Evolutionary conservation across 2,113 vertebrate species (phyloP).

Genomic region (Speoplatyrhinus poulsoni): DNA sequence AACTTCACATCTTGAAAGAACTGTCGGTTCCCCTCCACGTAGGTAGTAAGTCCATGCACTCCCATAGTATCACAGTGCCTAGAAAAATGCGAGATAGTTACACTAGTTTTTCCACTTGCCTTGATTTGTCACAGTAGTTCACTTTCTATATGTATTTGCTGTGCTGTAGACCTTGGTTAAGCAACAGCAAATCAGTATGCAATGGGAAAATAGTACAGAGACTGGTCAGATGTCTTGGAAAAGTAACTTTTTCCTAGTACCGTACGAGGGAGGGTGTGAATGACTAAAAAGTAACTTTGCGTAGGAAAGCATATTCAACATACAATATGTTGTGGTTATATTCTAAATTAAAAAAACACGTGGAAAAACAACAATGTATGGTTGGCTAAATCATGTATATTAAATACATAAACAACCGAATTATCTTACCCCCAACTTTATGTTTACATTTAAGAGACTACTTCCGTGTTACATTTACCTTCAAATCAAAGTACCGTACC

Average conservation of each 20-base stretch:
- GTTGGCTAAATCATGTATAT: no score
- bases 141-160: not conserved
- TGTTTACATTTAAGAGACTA: not conserved
- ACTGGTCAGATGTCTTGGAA: not conserved
- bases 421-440: not conserved
- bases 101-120: no score
- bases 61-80: slow-evolving; percentile 79
- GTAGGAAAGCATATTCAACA: not conserved
- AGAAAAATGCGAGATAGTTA: not conserved
- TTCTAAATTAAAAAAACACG: no score
- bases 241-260: not conserved
- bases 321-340: not conserved
- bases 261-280: not conserved
- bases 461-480: slow-evolving; percentile 25
- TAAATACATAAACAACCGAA: not conserved
- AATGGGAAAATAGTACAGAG: not conserved
- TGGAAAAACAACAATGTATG: no score
- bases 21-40: slow-evolving; percentile 79
- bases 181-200: not conserved
- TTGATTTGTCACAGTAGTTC: no score
- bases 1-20: slow-evolving; percentile 83
- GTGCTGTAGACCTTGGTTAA: not conserved
- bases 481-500: slow-evolving; percentile 42
- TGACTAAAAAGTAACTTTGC: not conserved
- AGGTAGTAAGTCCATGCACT: slow-evolving; percentile 84